These are phyloP conservation scores for Poeciliopsis presidionis DNA, from an alignment of 2,797 vertebrate species.

Conservation along the genomic window DNA sequence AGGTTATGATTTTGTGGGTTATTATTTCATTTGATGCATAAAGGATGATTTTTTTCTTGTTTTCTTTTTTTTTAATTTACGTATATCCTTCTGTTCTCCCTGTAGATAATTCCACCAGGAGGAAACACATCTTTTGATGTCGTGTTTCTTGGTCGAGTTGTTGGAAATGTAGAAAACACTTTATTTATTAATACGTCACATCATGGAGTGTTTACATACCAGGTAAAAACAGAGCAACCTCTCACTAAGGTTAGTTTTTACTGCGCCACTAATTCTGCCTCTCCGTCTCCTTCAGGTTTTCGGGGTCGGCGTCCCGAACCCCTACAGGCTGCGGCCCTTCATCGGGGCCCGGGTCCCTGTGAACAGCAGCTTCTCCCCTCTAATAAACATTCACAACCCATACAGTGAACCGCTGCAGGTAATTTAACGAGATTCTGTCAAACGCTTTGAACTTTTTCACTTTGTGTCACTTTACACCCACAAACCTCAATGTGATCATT, in stretches of 20 bases:
- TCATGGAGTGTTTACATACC: conserved; percentile 99
- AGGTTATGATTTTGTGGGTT: not conserved
- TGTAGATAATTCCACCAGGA: conserved; percentile 96
- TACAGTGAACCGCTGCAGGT: conserved; percentile 98
- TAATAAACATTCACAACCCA: conserved; percentile 98
- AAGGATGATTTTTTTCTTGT: not conserved
- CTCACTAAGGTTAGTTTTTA: not conserved
- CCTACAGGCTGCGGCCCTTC: conserved; percentile 95
- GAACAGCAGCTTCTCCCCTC: conserved; percentile 98
- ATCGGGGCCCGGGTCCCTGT: conserved; percentile 97
- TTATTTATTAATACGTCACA: conserved; percentile 99
- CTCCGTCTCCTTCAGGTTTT: conserved; percentile 86
- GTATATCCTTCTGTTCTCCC: conserved; percentile 22
- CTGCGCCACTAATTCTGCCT: not conserved
- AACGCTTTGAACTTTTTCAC: not conserved
- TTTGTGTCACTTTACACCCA: not conserved
- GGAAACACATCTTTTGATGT: conserved; percentile 99
- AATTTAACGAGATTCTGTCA: conserved; percentile 2
- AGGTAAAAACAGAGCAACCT: conserved; percentile 80
- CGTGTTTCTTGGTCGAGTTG: conserved; percentile 97
- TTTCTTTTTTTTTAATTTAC: not conserved
- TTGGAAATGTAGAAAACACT: conserved; percentile 99
- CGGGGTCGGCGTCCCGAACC: conserved; percentile 97
- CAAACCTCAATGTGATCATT: not conserved
- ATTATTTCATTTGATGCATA: not conserved